Evolutionary conservation across 2,113 vertebrate genomes (phyloP), one percentile per base, ranked within the genome.

Genomic region (Parus major): DNA sequence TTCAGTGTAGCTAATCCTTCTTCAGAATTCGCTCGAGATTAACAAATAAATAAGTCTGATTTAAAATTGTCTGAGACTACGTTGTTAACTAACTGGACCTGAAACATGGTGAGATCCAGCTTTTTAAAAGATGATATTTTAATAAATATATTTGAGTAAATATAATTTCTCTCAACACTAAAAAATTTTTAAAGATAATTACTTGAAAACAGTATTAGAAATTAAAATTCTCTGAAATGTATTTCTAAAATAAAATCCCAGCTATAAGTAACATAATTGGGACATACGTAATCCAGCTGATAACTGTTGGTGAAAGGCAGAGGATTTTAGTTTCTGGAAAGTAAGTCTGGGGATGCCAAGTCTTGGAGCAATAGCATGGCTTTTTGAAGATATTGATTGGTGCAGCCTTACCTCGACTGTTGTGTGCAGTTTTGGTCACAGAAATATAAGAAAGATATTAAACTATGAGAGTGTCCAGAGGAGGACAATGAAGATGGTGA

Each of bases 1-100:
- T 82, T 92, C 53, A 63, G 7, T 55, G 39, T 64, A 77, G 63
- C 18, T 95, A 95, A 95, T 95, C 75, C 75, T 90, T 88, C 66
- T 77, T 94, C 59, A 95, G 78, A 90, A 96, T 42, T 65, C 2
- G 0, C 55, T 90, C 0, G 0, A 91, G 75, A 93, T 91, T 91
- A 90, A 82, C 41, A 94, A 93, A 78, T 73, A 90, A 88, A 84
- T 73, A 80, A 90, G 15, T 7, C 29, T 18, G 49, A 91, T 76
- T 73, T 92, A 75, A 94, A 94, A 82, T 82, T 88, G 27, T 84
- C 46, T 92, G n/a, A 80, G 46, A 60, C 82, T 77, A 65, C 0
- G 0, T 59, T 27, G 87, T 60, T 92, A 93, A 72, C 25, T 82
- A 60, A 3, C 35, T 2, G 5, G 36, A 91, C 41, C 28, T n/a